Evolutionary conservation across 1,140 invertebrate genomes (phyloP), one percentile per base, ranked within the genome.

Genomic region (Sinella curviseta): DNA sequence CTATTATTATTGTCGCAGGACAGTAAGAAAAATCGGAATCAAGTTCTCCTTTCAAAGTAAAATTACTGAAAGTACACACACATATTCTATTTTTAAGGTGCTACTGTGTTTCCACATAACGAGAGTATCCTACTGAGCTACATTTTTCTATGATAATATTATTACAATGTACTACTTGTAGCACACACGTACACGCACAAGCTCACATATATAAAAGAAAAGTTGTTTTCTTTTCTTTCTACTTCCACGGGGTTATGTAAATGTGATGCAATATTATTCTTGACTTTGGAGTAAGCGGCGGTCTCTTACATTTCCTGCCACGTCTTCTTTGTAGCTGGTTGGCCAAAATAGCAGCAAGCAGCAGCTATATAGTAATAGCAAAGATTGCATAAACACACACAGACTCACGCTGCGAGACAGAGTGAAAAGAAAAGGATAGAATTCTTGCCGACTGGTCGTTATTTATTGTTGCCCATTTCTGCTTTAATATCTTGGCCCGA

Each of bases 391-490:
- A n/a, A n/a, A n/a, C n/a, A n/a, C n/a, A n/a, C n/a, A n/a, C n/a
- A n/a, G n/a, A n/a, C n/a, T n/a, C n/a, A n/a, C n/a, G n/a, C n/a
- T n/a, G n/a, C n/a, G n/a, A n/a, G n/a, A n/a, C n/a, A 70, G 28
- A 33, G 28, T 70, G 65, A 70, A 70, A 70, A 30, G 39, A 65
- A 70, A 70, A 70, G 65, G 65, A 70, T 48, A 20, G 65, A 70
- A 33, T 70, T 70, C 65, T 70, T 70, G 65, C 65, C 55, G 65
- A 70, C 65, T 70, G 65, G 65, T 70, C 65, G 65, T 70, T 70
- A 70, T 70, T 70, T 70, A 70, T 70, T 70, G 65, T 70, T 70
- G 31, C 65, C 65, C 65, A 70, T 70, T 70, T 70, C 65, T 70
- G 65, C 65, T 70, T 70, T 70, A 70, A 70, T 70, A 70, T 70